Base-by-base conservation (phyloP, 2,888 invertebrate species). In the Thymelicus lineola region DNA sequence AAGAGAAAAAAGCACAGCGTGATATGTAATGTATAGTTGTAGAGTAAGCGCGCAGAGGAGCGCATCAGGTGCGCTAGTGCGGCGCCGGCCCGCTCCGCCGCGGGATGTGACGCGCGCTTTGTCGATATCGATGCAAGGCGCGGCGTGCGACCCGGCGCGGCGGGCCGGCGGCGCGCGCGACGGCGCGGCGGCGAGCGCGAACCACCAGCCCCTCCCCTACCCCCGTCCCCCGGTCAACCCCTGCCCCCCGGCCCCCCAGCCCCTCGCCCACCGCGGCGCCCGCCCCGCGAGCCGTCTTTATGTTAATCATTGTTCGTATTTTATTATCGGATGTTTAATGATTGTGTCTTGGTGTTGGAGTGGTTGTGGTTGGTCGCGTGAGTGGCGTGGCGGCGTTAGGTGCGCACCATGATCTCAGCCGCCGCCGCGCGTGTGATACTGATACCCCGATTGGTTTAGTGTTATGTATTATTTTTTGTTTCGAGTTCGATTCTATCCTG, bases 1-100 rank as follows among this genome's bases (percentile, higher is more conserved):
- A 91, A 92, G 89, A 92, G 89, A 88, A 91, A 90, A 90, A 93
- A 94, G 94, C 94, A 91, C 94, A 93, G 93, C 93, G 94, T 94
- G 94, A 94, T 94, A 94, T 93, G 91, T 92, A 91, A 93, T 89
- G 93, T 91, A 91, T 91, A 93, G 92, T 86, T 79, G 88, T 90
- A 90, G 89, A 79, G 82, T 87, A 86, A 87, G 89, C 85, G 86
- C 83, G 83, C 81, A 79, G 77, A 65, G 66, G 75, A 77, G 84
- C 85, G 87, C 85, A 79, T 55, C 80, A 80, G 78, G 81, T 78
- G 76, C 73, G 79, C 70, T 71, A 70, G 73, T 45, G 77, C 73
- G 73, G 42, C 73, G 75, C 66, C 73, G 76, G 62, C 73, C 68
- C 75, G 74, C 74, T 73, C 78, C 78, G 82, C 74, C 82, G 74